Evolutionary conservation across 2,113 vertebrate species (phyloP), one percentile per base, ranked within the genome.

Genomic region (Entomyzon cyanotis): DNA sequence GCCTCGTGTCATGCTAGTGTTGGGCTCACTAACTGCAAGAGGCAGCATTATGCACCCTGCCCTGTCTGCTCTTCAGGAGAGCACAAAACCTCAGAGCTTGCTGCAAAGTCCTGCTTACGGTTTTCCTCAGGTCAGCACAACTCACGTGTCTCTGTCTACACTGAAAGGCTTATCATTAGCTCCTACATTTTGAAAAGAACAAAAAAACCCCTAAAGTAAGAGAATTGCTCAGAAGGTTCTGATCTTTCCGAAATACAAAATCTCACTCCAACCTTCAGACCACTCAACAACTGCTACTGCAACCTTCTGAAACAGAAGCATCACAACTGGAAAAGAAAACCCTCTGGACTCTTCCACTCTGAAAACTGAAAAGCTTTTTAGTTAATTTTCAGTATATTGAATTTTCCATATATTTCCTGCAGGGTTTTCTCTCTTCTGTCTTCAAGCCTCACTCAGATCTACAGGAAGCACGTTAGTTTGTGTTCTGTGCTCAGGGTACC

Each of bases 401-500:
- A 37, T 73, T 79, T 52, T 75, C 42, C 25, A 16, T 39, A 20
- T 70, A 53, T 58, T 44, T 69, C 9, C 1, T 6, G 27, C 15
- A 42, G 35, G 16, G 19, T 67, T 30, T 47, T 11, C 74, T 62
- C 4, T 23, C 2, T 28, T 47, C 17, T 74, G 33, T 24, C 7
- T 31, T 15, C 8, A 33, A 10, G 5, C 24, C 22, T 52, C 11
- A 1, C 11, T 11, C 4, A 7, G 11, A 2, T 42, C 4, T 4
- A 3, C 3, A 14, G 71, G 50, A 20, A 28, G 21, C 62, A 17
- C n/a, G 5, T 5, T 1, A 6, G 16, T 44, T 27, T 28, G 35
- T 49, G 35, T 27, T 71, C 42, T 0, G 1, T 10, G 47, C 76
- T 14, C 0, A 2, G 33, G 20, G 22, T 37, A 21, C 10, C 21